Conservation (phyloP, 2,888 invertebrate genomes). For the Ephialtes manifestator region DNA sequence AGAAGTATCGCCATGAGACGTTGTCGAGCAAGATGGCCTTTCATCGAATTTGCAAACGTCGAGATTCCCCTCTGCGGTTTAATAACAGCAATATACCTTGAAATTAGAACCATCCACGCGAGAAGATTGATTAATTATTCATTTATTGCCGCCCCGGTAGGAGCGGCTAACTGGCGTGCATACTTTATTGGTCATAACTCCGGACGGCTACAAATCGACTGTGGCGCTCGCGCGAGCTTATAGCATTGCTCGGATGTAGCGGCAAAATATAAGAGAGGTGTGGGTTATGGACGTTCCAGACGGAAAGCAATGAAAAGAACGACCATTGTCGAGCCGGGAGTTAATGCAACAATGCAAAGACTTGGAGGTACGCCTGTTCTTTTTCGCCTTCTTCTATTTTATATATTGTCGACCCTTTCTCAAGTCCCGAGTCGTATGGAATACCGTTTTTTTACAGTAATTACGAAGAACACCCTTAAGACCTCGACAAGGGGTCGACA, state of each 20-base stretch:
- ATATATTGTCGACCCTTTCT: conserved; percentile 50
- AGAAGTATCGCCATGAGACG: not conserved
- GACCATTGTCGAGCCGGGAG: conserved; percentile 6
- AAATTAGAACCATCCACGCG: conserved; percentile 82
- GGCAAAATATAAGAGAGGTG: conserved; percentile 30
- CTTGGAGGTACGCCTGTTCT: not conserved
- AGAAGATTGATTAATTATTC: conserved; percentile 84
- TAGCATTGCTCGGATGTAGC: conserved; percentile 14
- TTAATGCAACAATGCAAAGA: conserved; percentile 7
- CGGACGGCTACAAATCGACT: conserved; percentile 80
- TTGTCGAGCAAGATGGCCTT: conserved; percentile 14
- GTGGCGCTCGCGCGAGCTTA: conserved; percentile 47
- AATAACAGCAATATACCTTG: conserved; percentile 74
- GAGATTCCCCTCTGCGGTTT: not conserved
- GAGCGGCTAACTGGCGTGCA: conserved; percentile 78
- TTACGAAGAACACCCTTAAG: conserved; percentile 74
- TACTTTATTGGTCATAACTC: conserved; percentile 84
- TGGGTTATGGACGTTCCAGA: conserved; percentile 12
- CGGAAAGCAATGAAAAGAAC: conserved; percentile 16
- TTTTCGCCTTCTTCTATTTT: conserved; percentile 62
- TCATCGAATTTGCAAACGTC: conserved; percentile 33
- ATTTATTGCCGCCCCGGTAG: conserved; percentile 77
- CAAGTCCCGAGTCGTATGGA: conserved; percentile 56
- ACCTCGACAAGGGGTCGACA: conserved; percentile 72
- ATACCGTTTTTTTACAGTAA: conserved; percentile 79